A percentile compares a stretch with the other conserved stretches of the same genome.
phyloP scores from a whole-genome alignment of 2,888 invertebrate genomes.

The Nomada hirtipes region DNA sequence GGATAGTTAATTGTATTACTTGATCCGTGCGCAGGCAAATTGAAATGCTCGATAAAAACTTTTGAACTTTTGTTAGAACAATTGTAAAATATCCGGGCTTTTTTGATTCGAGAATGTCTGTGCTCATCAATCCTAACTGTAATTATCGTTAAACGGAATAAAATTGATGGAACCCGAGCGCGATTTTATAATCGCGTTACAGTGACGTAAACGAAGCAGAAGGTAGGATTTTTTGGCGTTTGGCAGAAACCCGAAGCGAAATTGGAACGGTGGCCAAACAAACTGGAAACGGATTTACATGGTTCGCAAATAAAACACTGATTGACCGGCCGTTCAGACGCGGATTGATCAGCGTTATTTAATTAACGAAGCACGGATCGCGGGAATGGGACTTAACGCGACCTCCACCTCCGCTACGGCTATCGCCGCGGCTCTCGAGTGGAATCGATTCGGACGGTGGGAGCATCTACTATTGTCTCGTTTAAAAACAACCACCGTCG shows the following conservation, averaged over 20 bases:
- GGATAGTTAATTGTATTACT: too few species aligned
- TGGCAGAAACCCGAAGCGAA: slow-evolving; percentile 9
- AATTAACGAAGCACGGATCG: slow-evolving; percentile 27
- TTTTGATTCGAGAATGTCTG: not conserved
- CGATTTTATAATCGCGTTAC: not conserved
- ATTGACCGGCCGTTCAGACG: slow-evolving; percentile 30
- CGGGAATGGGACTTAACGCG: slow-evolving; percentile 30
- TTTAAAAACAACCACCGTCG: not conserved
- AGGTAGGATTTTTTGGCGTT: slow-evolving; percentile 14
- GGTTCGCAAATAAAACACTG: slow-evolving; percentile 34
- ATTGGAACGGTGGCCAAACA: slow-evolving; percentile 24
- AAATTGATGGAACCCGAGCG: not conserved
- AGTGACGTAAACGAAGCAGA: slow-evolving; percentile 9
- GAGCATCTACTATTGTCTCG: slow-evolving; percentile 1
- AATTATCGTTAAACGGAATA: not conserved
- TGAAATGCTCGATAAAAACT: too few species aligned
- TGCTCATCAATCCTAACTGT: too few species aligned
- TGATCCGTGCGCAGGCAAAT: too few species aligned
- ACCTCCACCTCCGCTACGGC: slow-evolving; percentile 18
- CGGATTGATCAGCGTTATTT: slow-evolving; percentile 40
- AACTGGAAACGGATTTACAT: slow-evolving; percentile 32
- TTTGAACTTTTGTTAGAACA: too few species aligned
- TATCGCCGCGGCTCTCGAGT: slow-evolving; percentile 8
- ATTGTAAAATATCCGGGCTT: too few species aligned
- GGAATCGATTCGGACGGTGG: slow-evolving; percentile 30